Evolutionary conservation across 2,888 invertebrate species (phyloP), one percentile per base, ranked within the genome.

Genomic region (Anagyrus pseudococci): DNA sequence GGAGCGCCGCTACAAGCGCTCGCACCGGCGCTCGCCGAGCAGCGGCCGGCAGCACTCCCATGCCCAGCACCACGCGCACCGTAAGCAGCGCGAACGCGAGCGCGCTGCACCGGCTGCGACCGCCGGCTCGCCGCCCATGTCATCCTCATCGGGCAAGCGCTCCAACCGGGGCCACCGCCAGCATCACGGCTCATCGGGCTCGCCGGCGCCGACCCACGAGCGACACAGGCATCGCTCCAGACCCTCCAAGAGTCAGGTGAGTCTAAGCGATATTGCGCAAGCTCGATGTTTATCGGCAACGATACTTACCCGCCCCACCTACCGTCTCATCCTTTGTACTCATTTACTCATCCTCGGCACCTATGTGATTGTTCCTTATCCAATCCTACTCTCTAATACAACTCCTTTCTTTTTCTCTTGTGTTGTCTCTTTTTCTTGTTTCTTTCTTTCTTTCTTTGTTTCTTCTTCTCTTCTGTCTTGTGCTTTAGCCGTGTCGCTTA

Each of bases 1-100:
- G 82, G 92, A 89, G 85, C 83, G 92, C 76, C 89, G 93, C 71
- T 93, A 92, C 82, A 94, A 93, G 82, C 88, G 93, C 73, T 92
- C 92, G 76, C 89, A 91, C 81, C 89, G 92, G 71, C 88, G 93
- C 80, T 92, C 93, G 70, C 92, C 92, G 69, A 89, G 90, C 76
- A 89, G 89, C 77, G 87, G 90, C 71, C 88, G 91, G 71, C 88
- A 91, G 75, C 89, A 90, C 80, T 84, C 85, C 64, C 84, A 86
- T 67, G 69, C 69, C 57, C 64, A 65, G 46, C 71, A 72, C 53
- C 69, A 56, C 47, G 26, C 4, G 73, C 69, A 64, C 50, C 69
- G 71, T 65, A 75, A 59, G 67, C 49, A 26, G 10, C 72, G 76
- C 33, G 76, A 76, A 50, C 77, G 73, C 37, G 73, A 75, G 49